A percentile compares a stretch with the other conserved stretches of the same genome.
phyloP scores from a whole-genome alignment of 2,888 invertebrate genomes.

The Heliconius cydno region DNA sequence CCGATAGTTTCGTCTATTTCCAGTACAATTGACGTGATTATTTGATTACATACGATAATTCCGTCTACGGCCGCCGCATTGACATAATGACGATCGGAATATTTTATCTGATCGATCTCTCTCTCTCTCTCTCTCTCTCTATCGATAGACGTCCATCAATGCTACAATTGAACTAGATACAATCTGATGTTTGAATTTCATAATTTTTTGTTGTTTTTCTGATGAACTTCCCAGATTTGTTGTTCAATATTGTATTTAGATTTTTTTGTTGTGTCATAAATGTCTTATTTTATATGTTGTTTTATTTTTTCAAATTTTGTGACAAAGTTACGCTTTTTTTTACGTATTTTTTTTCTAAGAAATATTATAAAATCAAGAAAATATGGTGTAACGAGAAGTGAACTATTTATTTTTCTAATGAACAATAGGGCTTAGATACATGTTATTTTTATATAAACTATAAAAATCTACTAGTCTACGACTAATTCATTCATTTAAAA shows the following conservation, averaged over 20 bases:
- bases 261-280: neutral
- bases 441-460: neutral
- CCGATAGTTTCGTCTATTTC: slow-evolving; percentile 38
- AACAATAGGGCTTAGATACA: too few relatives aligned
- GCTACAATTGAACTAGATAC: slow-evolving; percentile 48
- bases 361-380: neutral
- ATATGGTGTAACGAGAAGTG: too few relatives aligned
- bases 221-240: slow-evolving; percentile 33
- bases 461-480: too few relatives aligned
- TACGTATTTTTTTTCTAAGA: too few relatives aligned
- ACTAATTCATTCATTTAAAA: too few relatives aligned
- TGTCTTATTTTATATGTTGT: neutral
- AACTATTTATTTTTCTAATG: too few relatives aligned
- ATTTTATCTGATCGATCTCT: slow-evolving; percentile 52
- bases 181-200: slow-evolving; percentile 49
- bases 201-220: slow-evolving; percentile 40
- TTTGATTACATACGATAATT: slow-evolving; percentile 53
- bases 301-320: neutral
- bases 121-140: slow-evolving; percentile 37
- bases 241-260: slow-evolving; percentile 26
- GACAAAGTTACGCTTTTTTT: too few relatives aligned
- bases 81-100: slow-evolving; percentile 55
- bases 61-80: slow-evolving; percentile 54
- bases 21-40: slow-evolving; percentile 49
- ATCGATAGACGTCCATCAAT: slow-evolving; percentile 49